phyloP scores from a whole-genome alignment of 1,140 invertebrate species.

The Orussus abietinus region DNA sequence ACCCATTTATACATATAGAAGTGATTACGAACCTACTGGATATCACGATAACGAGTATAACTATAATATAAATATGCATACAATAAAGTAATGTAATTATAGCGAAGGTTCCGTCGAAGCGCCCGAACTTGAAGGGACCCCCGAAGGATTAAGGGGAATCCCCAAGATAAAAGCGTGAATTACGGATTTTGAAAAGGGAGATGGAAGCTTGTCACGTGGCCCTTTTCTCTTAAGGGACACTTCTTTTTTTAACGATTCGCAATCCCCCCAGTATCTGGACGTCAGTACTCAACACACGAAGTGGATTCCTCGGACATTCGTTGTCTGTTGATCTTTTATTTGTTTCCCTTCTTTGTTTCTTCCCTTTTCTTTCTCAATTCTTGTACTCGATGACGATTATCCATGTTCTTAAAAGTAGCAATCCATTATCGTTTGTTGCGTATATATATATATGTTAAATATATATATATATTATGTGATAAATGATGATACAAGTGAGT shows the following conservation, averaged over 20 bases:
- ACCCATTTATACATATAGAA: slow-evolving; percentile 2
- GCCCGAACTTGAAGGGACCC: too few species aligned
- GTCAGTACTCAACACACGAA: too few species aligned
- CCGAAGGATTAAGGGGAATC: too few species aligned
- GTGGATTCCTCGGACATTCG: background rate
- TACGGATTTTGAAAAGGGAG: too few species aligned
- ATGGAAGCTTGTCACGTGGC: too few species aligned
- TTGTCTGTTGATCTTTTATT: background rate
- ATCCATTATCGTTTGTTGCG: slow-evolving; percentile 29
- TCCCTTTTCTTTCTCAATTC: background rate
- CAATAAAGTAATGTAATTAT: slow-evolving; percentile 9
- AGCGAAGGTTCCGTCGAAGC: too few species aligned
- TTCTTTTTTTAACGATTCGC: too few species aligned
- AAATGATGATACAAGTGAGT: slow-evolving; percentile 37
- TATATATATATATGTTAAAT: too few species aligned
- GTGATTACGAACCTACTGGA: background rate
- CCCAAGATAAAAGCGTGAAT: too few species aligned
- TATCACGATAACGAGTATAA: slow-evolving; percentile 1
- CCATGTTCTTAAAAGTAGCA: slow-evolving; percentile 23
- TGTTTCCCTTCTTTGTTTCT: background rate
- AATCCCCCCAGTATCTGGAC: too few species aligned
- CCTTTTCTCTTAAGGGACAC: too few species aligned
- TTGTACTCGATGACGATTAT: slow-evolving; percentile 8
- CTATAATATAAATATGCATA: slow-evolving; percentile 1
- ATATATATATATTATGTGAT: slow-evolving; percentile 48